These are phyloP conservation scores for Dicaeum eximium DNA, from an alignment of 2,113 vertebrate genomes.

Conservation along the genomic window DNA sequence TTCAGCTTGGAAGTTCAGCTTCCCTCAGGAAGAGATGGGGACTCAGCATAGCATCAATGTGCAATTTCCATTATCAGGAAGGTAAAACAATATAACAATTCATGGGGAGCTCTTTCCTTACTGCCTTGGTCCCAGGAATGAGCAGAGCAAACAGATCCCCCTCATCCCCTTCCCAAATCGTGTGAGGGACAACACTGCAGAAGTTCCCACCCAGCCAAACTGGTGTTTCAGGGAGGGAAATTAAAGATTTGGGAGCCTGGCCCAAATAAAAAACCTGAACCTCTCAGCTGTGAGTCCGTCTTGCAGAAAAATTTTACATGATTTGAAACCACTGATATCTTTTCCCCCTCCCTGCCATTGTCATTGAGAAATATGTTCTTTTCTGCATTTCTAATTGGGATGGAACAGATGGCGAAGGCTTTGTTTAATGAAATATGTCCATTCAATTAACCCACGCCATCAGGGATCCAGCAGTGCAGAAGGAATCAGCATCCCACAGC, in stretches of 20 bases:
- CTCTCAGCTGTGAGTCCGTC: not conserved
- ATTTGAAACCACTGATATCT: conserved; percentile 27
- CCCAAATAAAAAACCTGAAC: not conserved
- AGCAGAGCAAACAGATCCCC: not conserved
- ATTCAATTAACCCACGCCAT: conserved; percentile 67
- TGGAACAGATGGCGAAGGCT: conserved; percentile 62
- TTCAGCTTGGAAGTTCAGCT: not conserved
- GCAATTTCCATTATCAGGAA: not conserved
- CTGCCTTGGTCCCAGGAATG: not conserved
- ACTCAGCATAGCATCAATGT: not conserved
- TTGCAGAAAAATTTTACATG: not conserved
- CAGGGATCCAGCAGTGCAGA: conserved; percentile 35
- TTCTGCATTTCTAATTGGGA: conserved; percentile 59
- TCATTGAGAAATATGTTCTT: conserved; percentile 66
- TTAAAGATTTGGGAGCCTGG: not conserved
- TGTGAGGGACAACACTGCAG: not conserved
- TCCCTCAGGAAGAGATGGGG: not conserved
- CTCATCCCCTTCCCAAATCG: fast-evolving
- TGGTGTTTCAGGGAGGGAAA: not conserved
- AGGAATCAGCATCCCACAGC: not conserved
- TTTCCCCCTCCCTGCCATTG: not conserved
- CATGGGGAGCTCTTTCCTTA: not conserved
- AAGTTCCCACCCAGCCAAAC: not conserved
- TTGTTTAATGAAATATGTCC: conserved; percentile 79
- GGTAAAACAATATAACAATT: not conserved